phyloP scores from a whole-genome alignment of 2,888 invertebrate species.

The Molorchus minor region DNA sequence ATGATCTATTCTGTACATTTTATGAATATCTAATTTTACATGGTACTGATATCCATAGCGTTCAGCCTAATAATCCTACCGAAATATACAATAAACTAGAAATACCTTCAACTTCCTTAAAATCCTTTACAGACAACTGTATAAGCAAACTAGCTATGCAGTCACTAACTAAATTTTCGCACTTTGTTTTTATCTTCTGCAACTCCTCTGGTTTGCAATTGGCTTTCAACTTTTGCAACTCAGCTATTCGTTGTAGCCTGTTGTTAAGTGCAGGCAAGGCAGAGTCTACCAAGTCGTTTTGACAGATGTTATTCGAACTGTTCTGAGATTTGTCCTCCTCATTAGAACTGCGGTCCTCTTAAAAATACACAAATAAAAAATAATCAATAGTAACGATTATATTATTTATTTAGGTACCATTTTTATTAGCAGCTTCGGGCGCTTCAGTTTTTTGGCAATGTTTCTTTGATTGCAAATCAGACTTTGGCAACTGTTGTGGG shows the following conservation, averaged over 20 bases:
- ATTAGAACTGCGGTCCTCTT: conserved; percentile 48
- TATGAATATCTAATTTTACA: too few relatives aligned
- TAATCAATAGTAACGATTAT: background rate
- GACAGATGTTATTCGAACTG: conserved; percentile 64
- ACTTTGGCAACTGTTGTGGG: conserved; percentile 43
- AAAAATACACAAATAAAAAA: conserved; percentile 20
- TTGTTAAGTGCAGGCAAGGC: conserved; percentile 74
- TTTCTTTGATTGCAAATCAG: conserved; percentile 37
- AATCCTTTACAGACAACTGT: conserved; percentile 82
- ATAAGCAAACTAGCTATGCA: conserved; percentile 84
- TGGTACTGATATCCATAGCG: too few relatives aligned
- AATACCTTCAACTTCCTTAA: conserved; percentile 86
- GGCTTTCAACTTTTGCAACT: conserved; percentile 76
- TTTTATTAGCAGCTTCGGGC: conserved; percentile 47
- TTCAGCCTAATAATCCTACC: too few relatives aligned
- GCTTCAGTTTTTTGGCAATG: conserved; percentile 58
- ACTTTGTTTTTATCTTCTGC: conserved; percentile 71
- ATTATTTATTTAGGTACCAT: conserved; percentile 4
- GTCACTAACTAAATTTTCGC: conserved; percentile 76
- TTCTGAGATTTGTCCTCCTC: conserved; percentile 57
- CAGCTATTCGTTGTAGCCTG: conserved; percentile 73
- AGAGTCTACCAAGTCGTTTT: conserved; percentile 75
- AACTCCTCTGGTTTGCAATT: conserved; percentile 84
- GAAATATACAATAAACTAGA: too few relatives aligned
- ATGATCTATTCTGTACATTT: too few relatives aligned